Evolutionary conservation across 2,113 vertebrate species (phyloP).

Genomic region (Eptesicus fuscus): DNA sequence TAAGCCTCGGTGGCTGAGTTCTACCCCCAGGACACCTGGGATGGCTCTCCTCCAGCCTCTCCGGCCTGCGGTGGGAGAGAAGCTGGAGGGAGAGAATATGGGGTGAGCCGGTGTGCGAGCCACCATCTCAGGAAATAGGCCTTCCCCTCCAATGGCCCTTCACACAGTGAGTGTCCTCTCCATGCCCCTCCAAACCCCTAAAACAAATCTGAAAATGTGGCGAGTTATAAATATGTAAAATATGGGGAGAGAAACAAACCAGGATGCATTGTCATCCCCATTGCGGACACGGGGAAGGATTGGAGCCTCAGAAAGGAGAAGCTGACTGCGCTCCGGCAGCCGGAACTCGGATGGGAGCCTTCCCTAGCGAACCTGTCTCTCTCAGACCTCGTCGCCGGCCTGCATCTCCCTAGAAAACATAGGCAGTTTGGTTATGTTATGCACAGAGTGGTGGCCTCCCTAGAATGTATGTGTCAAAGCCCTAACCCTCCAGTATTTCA

Average conservation of each 20-base stretch:
- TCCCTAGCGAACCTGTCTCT: neutral
- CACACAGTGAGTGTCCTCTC: rapidly evolving
- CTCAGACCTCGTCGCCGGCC: neutral
- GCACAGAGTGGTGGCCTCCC: too few relatives aligned
- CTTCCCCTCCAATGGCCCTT: too few relatives aligned
- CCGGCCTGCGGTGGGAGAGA: neutral
- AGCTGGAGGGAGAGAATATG: rapidly evolving
- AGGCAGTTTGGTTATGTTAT: neutral
- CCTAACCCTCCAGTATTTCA: neutral
- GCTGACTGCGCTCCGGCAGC: neutral
- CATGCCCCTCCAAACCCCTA: neutral
- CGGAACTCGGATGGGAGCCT: neutral
- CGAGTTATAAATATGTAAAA: too few relatives aligned
- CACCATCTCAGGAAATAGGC: rapidly evolving
- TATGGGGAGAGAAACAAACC: neutral
- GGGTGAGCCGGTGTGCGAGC: rapidly evolving
- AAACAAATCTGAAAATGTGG: too few relatives aligned
- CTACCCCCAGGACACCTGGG: too few relatives aligned
- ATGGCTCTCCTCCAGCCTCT: neutral
- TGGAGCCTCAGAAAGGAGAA: neutral
- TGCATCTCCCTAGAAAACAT: neutral
- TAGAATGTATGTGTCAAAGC: neutral
- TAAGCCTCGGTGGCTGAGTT: neutral
- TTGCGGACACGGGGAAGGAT: too few relatives aligned
- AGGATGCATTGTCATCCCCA: rapidly evolving